Evolutionary conservation across 2,888 invertebrate species (phyloP).

Genomic region (Hartigia nigra): DNA sequence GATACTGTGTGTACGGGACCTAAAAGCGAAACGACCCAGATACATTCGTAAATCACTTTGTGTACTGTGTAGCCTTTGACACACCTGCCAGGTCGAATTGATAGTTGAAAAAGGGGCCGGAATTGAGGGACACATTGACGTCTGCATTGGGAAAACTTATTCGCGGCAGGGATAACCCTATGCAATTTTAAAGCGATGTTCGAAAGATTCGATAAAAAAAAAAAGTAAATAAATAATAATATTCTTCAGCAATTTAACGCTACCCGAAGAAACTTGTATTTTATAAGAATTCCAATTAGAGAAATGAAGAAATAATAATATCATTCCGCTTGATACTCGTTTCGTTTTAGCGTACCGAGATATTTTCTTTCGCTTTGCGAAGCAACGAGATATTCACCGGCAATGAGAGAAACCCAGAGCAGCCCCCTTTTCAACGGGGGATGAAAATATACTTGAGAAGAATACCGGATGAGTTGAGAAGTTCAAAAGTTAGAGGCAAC

Average conservation of each 20-base stretch:
- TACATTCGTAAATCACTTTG: neutral
- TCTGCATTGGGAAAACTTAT: neutral
- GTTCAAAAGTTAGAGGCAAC: neutral
- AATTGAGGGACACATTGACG: neutral
- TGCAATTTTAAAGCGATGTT: neutral
- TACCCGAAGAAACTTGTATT: neutral
- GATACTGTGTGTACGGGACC: neutral
- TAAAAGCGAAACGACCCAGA: neutral
- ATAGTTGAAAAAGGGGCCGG: neutral
- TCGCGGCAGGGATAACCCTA: neutral
- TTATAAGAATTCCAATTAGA: neutral
- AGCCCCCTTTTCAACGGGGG: neutral
- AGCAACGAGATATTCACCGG: neutral
- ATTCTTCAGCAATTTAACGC: neutral
- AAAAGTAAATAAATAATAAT: too few relatives aligned
- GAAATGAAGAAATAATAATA: neutral
- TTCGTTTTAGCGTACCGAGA: neutral
- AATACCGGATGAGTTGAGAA: neutral
- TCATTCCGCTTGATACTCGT: neutral
- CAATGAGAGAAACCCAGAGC: neutral
- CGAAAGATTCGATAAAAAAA: neutral
- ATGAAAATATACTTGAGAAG: neutral
- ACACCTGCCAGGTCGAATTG: neutral
- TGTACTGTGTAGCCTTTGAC: neutral
- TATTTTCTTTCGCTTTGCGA: neutral